Evolutionary conservation across 2,888 invertebrate genomes (phyloP), one percentile per base, ranked within the genome.

Genomic region (Drosophila anceps): DNA sequence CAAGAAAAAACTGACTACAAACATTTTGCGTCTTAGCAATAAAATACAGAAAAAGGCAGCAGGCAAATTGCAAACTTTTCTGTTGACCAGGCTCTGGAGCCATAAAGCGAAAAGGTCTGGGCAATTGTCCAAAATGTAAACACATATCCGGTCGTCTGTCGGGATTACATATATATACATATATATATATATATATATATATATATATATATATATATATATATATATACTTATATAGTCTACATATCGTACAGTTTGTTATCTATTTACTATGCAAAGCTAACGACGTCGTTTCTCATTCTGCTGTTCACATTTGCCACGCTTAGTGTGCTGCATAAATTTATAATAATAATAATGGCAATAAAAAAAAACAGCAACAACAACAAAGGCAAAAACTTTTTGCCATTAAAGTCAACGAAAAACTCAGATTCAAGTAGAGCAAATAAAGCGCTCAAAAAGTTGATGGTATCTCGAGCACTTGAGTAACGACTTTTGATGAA

Each of bases 1-100:
- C 2, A 50, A 59, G 50, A 70, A 59, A 68, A 59, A 82, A 62
- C 59, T 31, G 79, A 31, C 62, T 66, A 51, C 58, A 60, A 57
- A 18, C 58, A 50, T 83, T 84, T 86, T 87, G 87, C 87, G 84
- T 84, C 76, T 82, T 54, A 77, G 68, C 58, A 59, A 57, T 69
- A 53, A 65, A 71, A 24, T n/a, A n/a, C n/a, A n/a, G 60, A 70
- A 61, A 65, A 43, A 15, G 24, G 18, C 15, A 43, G 27, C 35
- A 57, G 55, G n/a, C 24, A 63, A 63, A 63, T 41, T 53, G 27
- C 39, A 24, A 51, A 44, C 24, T 57, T 57, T 55, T 53, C 46
- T 20, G 13, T 53, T 37, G 33, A 29, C 50, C 55, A 62, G 48
- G 46, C 48, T 59, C 13, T n/a, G 15, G 33, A 41, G 13, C 18